phyloP scores from a whole-genome alignment of 2,888 invertebrate species.

The Pollenia griseotomentosa region DNA sequence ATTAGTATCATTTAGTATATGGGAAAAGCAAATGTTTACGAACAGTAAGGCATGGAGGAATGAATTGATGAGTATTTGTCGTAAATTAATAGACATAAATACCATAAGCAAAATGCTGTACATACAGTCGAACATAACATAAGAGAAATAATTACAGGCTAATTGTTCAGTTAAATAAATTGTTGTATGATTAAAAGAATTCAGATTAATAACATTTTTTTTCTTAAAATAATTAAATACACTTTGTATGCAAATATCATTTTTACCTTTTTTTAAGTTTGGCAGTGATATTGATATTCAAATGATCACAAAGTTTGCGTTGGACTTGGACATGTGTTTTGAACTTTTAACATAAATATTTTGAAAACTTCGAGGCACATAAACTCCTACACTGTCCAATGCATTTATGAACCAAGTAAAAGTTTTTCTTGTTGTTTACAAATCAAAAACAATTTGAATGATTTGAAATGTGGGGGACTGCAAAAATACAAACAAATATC shows the following conservation, averaged over 20 bases:
- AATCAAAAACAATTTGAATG: not conserved
- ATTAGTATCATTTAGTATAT: constrained; percentile 38
- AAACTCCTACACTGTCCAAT: not conserved
- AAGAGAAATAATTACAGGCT: not conserved
- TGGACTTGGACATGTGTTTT: too few relatives aligned
- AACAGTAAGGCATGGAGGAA: not conserved
- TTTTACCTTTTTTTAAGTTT: too few relatives aligned
- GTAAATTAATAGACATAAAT: constrained; percentile 6
- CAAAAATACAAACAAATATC: not conserved
- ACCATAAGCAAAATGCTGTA: not conserved
- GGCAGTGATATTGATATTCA: too few relatives aligned
- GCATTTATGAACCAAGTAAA: not conserved
- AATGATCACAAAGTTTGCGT: too few relatives aligned
- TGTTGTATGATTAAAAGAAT: too few relatives aligned
- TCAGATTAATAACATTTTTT: too few relatives aligned
- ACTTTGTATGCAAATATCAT: too few relatives aligned
- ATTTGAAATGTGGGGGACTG: not conserved
- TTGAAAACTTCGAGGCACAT: too few relatives aligned
- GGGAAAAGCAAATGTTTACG: constrained; percentile 30
- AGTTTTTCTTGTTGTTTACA: not conserved
- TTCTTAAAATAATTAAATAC: too few relatives aligned
- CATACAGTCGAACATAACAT: not conserved
- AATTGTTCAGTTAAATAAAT: too few relatives aligned
- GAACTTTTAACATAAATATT: too few relatives aligned
- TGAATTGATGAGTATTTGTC: constrained; percentile 25